These are phyloP conservation scores for Drosophila borealis DNA, from an alignment of 2,888 invertebrate species.

Conservation along the genomic window DNA sequence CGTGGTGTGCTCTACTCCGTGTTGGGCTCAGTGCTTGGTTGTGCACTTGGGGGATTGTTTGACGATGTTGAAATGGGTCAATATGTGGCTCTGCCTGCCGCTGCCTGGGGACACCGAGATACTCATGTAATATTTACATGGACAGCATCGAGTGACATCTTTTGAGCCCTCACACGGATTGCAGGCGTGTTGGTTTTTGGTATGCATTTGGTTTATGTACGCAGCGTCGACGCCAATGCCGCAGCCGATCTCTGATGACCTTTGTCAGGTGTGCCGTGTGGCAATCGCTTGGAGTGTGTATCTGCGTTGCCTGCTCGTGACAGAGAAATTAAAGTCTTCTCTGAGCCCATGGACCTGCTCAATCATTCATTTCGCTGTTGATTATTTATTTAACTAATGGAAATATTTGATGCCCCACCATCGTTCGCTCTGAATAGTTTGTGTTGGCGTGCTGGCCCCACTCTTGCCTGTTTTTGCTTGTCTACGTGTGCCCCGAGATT, in stretches of 20 bases:
- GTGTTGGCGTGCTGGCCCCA: slow-evolving; percentile 1
- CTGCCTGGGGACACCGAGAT: slow-evolving; percentile 18
- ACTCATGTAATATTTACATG: slow-evolving; percentile 71
- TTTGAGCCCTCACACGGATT: slow-evolving; percentile 45
- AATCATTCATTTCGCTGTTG: slow-evolving; percentile 76
- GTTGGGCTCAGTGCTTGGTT: slow-evolving; percentile 13
- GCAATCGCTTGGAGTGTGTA: slow-evolving; percentile 1
- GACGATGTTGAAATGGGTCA: slow-evolving; percentile 67
- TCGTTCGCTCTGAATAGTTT: slow-evolving; percentile 14
- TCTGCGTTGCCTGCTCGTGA: slow-evolving; percentile 36
- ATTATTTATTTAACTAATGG: slow-evolving; percentile 83
- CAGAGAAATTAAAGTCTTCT: slow-evolving; percentile 44
- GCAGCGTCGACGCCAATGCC: slow-evolving; percentile 23
- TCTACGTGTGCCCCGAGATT: slow-evolving; percentile 51
- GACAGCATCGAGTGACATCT: slow-evolving; percentile 65
- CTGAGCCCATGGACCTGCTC: slow-evolving; percentile 42
- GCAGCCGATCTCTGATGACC: slow-evolving; percentile 42
- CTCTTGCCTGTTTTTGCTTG: slow-evolving; percentile 34
- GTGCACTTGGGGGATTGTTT: slow-evolving; percentile 41
- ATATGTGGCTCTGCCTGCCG: slow-evolving; percentile 34
- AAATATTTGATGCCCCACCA: slow-evolving; percentile 70
- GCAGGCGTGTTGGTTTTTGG: slow-evolving; percentile 24
- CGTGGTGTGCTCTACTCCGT: background rate
- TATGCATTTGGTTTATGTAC: slow-evolving; percentile 66
- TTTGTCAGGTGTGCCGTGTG: slow-evolving; percentile 44